phyloP scores from a whole-genome alignment of 2,113 vertebrate genomes.

The Epinephelus lanceolatus region DNA sequence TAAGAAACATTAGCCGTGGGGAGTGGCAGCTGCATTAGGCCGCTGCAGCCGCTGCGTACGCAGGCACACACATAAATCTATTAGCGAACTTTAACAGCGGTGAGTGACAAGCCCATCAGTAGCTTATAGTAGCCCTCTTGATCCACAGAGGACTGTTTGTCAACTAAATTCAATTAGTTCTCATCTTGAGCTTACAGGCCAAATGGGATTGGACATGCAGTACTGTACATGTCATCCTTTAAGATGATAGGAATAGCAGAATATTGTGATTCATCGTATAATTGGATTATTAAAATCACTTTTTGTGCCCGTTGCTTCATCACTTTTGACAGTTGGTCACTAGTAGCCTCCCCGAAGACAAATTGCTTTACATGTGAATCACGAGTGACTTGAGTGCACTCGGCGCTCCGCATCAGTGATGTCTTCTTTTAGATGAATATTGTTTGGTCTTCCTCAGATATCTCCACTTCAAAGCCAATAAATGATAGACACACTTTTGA shows the following conservation, averaged over 20 bases:
- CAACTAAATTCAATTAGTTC: constrained; percentile 72
- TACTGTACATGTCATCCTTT: constrained; percentile 59
- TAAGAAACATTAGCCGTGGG: constrained; percentile 68
- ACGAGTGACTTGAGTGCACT: constrained; percentile 22
- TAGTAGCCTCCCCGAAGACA: constrained; percentile 49
- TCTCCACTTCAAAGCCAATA: constrained; percentile 40
- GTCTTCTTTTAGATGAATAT: constrained; percentile 32
- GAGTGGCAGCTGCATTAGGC: constrained; percentile 55
- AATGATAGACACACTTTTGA: constrained; percentile 39
- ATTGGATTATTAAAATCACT: constrained; percentile 77
- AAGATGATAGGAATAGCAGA: constrained; percentile 52
- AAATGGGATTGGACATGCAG: constrained; percentile 65
- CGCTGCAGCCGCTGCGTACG: constrained; percentile 4
- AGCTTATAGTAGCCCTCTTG: constrained; percentile 46
- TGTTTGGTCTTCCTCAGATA: constrained; percentile 27
- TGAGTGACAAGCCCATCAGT: constrained; percentile 73
- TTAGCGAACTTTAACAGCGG: constrained; percentile 51
- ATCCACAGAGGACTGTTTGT: constrained; percentile 66
- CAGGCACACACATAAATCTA: constrained; percentile 41
- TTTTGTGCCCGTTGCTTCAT: constrained; percentile 71
- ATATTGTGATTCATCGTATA: constrained; percentile 67
- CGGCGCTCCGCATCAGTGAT: constrained; percentile 23
- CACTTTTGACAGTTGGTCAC: constrained; percentile 67
- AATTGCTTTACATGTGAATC: constrained; percentile 53
- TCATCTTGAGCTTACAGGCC: constrained; percentile 60